Evolutionary conservation across 2,113 vertebrate species (phyloP), one percentile per base, ranked within the genome.

Genomic region (Percina caprodes): DNA sequence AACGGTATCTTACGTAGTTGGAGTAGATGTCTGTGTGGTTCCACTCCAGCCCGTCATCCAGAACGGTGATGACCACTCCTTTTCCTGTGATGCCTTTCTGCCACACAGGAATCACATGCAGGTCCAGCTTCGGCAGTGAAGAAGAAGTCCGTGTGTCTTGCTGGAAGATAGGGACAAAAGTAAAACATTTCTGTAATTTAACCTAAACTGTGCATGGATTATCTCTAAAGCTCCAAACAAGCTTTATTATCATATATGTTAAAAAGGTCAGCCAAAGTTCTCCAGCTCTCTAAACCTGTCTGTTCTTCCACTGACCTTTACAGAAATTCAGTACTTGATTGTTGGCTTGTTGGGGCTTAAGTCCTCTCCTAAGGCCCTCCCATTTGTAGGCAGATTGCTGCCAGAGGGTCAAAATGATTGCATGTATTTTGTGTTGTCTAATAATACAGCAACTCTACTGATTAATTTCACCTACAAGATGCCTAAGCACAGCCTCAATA

Each of bases 101-200:
- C 98, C 98, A 99, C 62, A 99, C 98, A 0, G 98, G 98, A 90
- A 99, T 97, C 81, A 99, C 97, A 0, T 99, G 98, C 73, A 99
- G 96, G 92, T 99, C 98, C 85, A 99, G 92, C n/a, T n/a, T n/a
- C 6, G 98, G 98, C 69, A 99, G 94, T 8, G 95, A 95, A n/a
- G 97, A 96, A 2, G 96, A 97, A 23, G 97, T 95, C 90, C 98
- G 96, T 1, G 98, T 99, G 80, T 99, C 98, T 99, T 99, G 98
- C 98, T 99, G 86, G n/a, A 92, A 86, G 75, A 82, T 1, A 42
- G 39, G 39, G 39, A 42, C 39, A 51, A 35, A 19, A 59, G 8
- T 12, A 30, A 7, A 18, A 42, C 16, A 58, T 42, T 6, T 45
- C 2, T 51, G 14, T 16, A 16, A 63, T 48, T 42, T 7, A 55